Conservation (phyloP, 2,888 invertebrate species). For the Seira ritae region DNA sequence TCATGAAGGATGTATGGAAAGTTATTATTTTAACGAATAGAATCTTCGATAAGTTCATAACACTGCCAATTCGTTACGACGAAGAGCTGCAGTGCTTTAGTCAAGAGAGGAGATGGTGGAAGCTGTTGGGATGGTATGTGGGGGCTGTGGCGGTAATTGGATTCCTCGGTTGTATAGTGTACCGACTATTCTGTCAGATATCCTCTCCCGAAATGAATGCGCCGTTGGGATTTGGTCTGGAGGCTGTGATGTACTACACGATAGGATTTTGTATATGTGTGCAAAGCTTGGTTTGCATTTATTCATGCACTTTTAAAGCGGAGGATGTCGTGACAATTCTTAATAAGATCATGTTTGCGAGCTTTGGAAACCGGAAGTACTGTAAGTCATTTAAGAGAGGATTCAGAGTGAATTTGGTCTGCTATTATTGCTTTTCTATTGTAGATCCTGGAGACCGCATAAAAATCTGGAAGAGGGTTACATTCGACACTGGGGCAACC, state of each 20-base stretch:
- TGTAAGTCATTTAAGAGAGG: background rate
- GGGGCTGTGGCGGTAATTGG: background rate
- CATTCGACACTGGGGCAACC: slow-evolving; percentile 36
- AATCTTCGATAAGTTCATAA: background rate
- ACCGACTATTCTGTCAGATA: background rate
- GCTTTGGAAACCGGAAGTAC: background rate
- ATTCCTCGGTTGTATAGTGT: background rate
- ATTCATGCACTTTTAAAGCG: background rate
- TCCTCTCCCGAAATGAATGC: background rate
- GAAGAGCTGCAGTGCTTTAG: background rate
- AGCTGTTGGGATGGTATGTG: background rate
- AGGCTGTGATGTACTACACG: background rate
- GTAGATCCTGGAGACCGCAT: slow-evolving; percentile 37
- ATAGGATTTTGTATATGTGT: background rate
- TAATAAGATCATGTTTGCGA: background rate
- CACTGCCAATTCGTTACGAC: slow-evolving; percentile 8
- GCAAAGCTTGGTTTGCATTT: background rate
- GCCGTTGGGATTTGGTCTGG: background rate
- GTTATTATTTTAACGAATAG: background rate
- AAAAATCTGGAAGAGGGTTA: background rate
- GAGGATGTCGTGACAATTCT: background rate
- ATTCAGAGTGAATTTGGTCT: background rate
- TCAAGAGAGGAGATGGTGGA: background rate
- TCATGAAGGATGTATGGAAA: slow-evolving; percentile 3
- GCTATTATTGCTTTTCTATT: background rate